phyloP scores from a whole-genome alignment of 2,888 invertebrate genomes.

The Eupelmus urozonus region DNA sequence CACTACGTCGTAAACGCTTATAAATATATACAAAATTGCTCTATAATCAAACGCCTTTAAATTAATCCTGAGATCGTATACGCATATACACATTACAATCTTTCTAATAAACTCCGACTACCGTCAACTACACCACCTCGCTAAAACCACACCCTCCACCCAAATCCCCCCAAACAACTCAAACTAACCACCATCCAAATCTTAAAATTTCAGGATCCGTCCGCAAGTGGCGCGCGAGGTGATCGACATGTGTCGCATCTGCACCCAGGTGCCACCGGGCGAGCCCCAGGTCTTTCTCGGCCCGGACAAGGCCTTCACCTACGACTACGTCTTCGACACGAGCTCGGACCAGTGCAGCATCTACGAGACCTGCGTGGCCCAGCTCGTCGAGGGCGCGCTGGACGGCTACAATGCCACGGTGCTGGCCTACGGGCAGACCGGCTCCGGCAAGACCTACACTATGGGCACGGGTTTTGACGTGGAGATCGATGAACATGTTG shows the following conservation, averaged over 20 bases:
- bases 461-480: conserved; percentile 99
- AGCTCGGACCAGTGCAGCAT: conserved; percentile 85
- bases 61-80: too few relatives aligned
- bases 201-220: conserved; percentile 85
- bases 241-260: conserved; percentile 96
- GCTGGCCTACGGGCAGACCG: conserved; percentile 91
- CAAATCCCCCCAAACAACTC: too few relatives aligned
- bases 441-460: conserved; percentile 98
- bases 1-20: too few relatives aligned
- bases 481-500: conserved; percentile 72
- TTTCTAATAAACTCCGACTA: too few relatives aligned
- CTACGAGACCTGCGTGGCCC: conserved; percentile 90
- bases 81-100: too few relatives aligned
- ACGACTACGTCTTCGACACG: conserved; percentile 96
- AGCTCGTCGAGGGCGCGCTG: conserved; percentile 93
- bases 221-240: conserved; percentile 95
- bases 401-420: conserved; percentile 99
- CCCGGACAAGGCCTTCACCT: conserved; percentile 96
- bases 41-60: too few relatives aligned
- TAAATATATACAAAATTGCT: too few relatives aligned
- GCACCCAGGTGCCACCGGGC: conserved; percentile 92
- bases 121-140: too few relatives aligned
- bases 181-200: too few relatives aligned
- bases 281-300: conserved; percentile 96
- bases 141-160: too few relatives aligned